A percentile compares a stretch with the other conserved stretches of the same genome.
These are phyloP conservation scores for Otus sunia DNA, from an alignment of 2,113 vertebrate species.

Conservation along the genomic window DNA sequence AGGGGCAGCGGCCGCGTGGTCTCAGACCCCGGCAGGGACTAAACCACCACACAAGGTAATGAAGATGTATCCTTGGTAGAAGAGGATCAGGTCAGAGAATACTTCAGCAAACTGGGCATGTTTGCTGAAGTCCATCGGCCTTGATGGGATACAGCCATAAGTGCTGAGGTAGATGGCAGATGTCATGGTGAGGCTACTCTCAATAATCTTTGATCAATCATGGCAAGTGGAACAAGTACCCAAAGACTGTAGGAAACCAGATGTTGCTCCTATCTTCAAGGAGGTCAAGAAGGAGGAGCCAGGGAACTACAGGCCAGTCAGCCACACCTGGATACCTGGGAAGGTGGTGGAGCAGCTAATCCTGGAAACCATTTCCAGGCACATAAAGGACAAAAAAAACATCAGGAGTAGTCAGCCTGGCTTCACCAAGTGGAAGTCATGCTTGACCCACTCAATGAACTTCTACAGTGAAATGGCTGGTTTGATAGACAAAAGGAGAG, in stretches of 20 bases:
- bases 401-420: neutral
- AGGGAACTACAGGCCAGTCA: neutral
- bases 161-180: neutral
- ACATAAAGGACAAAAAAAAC: neutral
- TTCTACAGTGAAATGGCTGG: neutral
- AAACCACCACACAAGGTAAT: no score
- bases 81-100: neutral
- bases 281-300: neutral
- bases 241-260: neutral
- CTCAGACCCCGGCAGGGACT: no score
- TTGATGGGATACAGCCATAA: accelerated
- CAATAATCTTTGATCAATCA: neutral
- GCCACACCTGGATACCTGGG: neutral
- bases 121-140: neutral
- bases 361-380: neutral
- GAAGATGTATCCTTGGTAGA: neutral
- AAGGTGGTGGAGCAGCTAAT: neutral
- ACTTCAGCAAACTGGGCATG: neutral
- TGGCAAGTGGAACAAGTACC: neutral
- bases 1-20: no score
- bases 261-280: neutral
- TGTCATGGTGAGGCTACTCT: neutral
- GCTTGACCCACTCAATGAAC: neutral
- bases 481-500: neutral
- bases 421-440: neutral